phyloP scores from a whole-genome alignment of 1,140 invertebrate genomes.

The Nymphalis io region DNA sequence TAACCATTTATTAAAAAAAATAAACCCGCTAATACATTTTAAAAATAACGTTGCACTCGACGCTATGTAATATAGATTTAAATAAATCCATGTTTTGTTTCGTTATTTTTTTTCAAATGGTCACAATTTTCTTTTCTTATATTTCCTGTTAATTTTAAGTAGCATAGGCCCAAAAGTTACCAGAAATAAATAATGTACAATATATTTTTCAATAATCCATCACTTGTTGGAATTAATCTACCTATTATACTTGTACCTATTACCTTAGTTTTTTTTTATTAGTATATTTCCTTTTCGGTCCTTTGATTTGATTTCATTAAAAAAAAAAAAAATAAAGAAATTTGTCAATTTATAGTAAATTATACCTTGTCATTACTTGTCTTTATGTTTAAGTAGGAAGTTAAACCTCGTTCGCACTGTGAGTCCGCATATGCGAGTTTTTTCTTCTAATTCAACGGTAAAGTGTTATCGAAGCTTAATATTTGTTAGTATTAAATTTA shows the following conservation, averaged over 20 bases:
- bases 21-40: background rate
- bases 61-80: slow-evolving; percentile 2
- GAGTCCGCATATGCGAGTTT: background rate
- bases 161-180: slow-evolving; percentile 55
- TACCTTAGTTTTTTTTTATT: too few species aligned
- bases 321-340: background rate
- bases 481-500: background rate
- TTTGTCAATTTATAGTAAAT: slow-evolving; percentile 12
- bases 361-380: slow-evolving; percentile 39
- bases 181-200: slow-evolving; percentile 40
- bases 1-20: background rate
- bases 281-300: background rate
- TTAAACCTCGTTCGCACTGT: slow-evolving; percentile 4
- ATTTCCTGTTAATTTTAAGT: slow-evolving; percentile 44
- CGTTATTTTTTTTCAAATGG: slow-evolving; percentile 34
- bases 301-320: background rate
- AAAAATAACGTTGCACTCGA: slow-evolving; percentile 8
- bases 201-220: slow-evolving; percentile 20
- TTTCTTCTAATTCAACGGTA: background rate
- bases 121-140: slow-evolving; percentile 35
- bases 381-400: slow-evolving; percentile 21
- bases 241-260: background rate
- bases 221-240: background rate
- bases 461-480: background rate
- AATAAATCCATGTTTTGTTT: background rate